Evolutionary conservation across 92 coral and sea anemone species (phyloP).

Genomic region (Zoanthus solanderi): DNA sequence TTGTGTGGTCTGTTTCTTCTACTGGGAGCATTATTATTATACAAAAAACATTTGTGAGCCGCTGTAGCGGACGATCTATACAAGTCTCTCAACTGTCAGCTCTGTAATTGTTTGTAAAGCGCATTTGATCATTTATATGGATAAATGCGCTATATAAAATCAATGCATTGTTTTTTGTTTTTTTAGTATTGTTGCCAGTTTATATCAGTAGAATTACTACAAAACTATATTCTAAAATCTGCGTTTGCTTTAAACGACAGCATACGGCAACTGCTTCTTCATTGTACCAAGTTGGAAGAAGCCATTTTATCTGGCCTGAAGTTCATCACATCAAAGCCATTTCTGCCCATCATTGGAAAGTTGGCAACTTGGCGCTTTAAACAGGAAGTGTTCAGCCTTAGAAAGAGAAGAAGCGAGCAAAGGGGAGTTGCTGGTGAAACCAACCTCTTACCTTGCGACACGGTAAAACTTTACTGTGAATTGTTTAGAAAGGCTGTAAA

Average conservation of each 20-base stretch:
- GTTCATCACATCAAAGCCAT: slow-evolving; percentile 80
- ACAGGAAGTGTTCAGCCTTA: slow-evolving; percentile 57
- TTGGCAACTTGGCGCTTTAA: slow-evolving; percentile 70
- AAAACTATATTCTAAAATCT: background rate
- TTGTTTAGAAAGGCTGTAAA: background rate
- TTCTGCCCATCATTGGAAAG: slow-evolving; percentile 73
- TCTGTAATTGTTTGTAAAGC: no score
- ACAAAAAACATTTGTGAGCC: no score
- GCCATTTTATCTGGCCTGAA: slow-evolving; percentile 79
- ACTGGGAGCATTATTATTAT: no score
- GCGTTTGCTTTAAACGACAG: background rate
- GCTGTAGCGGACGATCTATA: no score
- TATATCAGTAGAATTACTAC: background rate
- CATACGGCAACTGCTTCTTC: slow-evolving; percentile 55
- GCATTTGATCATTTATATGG: no score
- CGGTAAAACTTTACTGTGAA: slow-evolving; percentile 33
- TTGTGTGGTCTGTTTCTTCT: no score
- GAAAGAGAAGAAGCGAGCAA: slow-evolving; percentile 51
- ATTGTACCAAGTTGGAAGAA: slow-evolving; percentile 68
- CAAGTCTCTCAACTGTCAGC: no score
- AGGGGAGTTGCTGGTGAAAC: slow-evolving; percentile 34
- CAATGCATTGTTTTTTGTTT: no score
- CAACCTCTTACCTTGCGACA: slow-evolving; percentile 55
- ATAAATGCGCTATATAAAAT: no score
- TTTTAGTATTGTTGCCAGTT: no score